These are phyloP conservation scores for Caloenas nicobarica DNA, from an alignment of 2,113 vertebrate species.

Conservation along the genomic window DNA sequence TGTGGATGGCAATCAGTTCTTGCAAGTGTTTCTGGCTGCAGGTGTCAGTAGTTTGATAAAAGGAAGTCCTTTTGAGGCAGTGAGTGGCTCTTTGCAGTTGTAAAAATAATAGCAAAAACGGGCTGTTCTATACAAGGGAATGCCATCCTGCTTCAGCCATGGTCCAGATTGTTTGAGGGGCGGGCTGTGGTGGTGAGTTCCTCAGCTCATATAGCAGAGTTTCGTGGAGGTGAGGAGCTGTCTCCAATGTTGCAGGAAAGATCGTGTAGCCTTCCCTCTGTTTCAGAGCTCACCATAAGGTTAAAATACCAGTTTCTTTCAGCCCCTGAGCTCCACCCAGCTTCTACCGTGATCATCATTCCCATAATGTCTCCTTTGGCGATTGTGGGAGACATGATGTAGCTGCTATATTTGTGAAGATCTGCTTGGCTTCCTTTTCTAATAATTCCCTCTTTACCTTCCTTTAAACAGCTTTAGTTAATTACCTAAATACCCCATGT, in stretches of 20 bases:
- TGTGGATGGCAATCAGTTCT: background rate
- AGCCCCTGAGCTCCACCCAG: background rate
- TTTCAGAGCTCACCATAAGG: background rate
- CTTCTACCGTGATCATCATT: background rate
- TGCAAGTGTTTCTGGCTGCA: background rate
- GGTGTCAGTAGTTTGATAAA: background rate
- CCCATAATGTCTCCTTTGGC: background rate
- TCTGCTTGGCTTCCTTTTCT: constrained; percentile 21
- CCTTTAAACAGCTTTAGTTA: constrained; percentile 36
- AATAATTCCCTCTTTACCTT: background rate
- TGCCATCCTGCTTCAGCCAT: background rate
- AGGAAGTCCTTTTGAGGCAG: background rate
- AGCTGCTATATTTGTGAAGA: background rate
- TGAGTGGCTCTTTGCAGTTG: background rate
- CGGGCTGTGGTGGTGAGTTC: background rate
- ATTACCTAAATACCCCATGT: constrained; percentile 38
- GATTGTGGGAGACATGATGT: background rate
- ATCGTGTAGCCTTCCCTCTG: background rate
- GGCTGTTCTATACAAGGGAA: background rate
- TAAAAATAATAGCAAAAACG: background rate
- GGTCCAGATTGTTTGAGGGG: no score
- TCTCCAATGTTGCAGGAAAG: background rate
- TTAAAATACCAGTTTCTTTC: background rate
- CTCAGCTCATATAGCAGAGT: background rate
- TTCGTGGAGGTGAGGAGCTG: background rate